These are phyloP conservation scores for Teleogryllus oceanicus DNA, from an alignment of 2,888 invertebrate genomes.

Conservation along the genomic window DNA sequence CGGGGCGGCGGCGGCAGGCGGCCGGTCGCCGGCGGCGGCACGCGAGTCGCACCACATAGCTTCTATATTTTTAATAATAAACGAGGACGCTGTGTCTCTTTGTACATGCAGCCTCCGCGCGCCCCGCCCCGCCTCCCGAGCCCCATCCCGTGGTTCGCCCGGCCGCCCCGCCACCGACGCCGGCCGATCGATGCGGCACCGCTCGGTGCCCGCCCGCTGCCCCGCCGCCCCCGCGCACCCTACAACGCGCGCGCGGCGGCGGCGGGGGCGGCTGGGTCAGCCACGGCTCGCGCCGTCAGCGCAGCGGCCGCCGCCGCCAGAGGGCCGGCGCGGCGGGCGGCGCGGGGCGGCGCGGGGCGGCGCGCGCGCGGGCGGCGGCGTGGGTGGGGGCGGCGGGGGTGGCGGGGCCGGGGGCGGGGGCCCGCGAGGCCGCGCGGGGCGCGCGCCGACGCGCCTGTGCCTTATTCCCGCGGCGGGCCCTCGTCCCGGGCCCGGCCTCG, in stretches of 20 bases:
- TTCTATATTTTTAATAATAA: slow-evolving; percentile 36
- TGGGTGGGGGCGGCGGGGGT: not conserved
- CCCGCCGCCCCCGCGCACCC: too few relatives aligned
- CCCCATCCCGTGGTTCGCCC: too few relatives aligned
- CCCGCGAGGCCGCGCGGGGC: not conserved
- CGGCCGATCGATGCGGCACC: too few relatives aligned
- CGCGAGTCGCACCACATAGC: slow-evolving; percentile 22
- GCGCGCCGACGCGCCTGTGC: slow-evolving; percentile 6
- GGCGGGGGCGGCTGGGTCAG: not conserved
- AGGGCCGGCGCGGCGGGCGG: too few relatives aligned
- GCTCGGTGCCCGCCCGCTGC: too few relatives aligned
- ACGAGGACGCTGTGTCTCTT: slow-evolving; percentile 33
- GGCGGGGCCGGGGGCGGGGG: not conserved
- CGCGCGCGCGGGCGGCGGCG: too few relatives aligned
- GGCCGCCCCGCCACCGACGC: too few relatives aligned
- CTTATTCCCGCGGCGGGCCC: slow-evolving; percentile 9
- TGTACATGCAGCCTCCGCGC: slow-evolving; percentile 21
- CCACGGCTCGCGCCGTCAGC: not conserved
- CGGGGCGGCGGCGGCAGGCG: too few relatives aligned
- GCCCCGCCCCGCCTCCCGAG: too few relatives aligned
- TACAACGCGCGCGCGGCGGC: not conserved
- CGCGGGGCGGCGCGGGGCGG: not conserved
- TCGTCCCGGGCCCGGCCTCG: not conserved
- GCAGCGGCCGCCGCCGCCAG: not conserved
- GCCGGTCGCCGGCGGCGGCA: not conserved